Evolutionary conservation across 2,797 vertebrate species (phyloP).

Genomic region (Coluber constrictor): DNA sequence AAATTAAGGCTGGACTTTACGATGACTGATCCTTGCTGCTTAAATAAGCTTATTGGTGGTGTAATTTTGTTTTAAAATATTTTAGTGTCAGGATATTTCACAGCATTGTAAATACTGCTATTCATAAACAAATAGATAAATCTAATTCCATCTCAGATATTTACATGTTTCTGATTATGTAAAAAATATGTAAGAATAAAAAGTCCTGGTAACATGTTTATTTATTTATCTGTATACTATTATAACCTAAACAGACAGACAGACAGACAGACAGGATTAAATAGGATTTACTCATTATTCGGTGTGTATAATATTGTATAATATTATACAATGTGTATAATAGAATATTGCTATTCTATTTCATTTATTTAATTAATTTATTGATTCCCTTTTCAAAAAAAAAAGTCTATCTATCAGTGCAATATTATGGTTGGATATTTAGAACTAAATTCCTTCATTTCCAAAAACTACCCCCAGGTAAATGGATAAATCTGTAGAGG

Average conservation of each 20-base stretch:
- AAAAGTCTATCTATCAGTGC: background rate
- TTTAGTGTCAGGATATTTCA: conserved; percentile 49
- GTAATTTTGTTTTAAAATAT: conserved; percentile 38
- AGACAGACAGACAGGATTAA: background rate
- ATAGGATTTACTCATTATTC: background rate
- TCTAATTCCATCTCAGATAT: conserved; percentile 49
- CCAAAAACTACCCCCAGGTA: background rate
- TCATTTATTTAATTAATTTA: background rate
- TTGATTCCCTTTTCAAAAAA: background rate
- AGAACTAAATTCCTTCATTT: background rate
- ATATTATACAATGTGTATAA: background rate
- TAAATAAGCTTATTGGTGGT: conserved; percentile 40
- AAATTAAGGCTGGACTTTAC: conserved; percentile 11
- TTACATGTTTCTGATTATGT: conserved; percentile 59
- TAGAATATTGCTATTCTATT: background rate
- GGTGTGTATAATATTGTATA: background rate
- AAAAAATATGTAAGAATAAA: conserved; percentile 47
- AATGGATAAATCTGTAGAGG: background rate
- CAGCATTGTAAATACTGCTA: conserved; percentile 63
- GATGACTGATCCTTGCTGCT: conserved; percentile 27
- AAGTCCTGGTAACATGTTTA: conserved; percentile 48
- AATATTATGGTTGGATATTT: background rate
- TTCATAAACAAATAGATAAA: conserved; percentile 50
- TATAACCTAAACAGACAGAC: background rate
- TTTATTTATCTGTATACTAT: background rate